Base-by-base conservation (phyloP, 1,140 invertebrate species). In the Philopotamus ludificatus region DNA sequence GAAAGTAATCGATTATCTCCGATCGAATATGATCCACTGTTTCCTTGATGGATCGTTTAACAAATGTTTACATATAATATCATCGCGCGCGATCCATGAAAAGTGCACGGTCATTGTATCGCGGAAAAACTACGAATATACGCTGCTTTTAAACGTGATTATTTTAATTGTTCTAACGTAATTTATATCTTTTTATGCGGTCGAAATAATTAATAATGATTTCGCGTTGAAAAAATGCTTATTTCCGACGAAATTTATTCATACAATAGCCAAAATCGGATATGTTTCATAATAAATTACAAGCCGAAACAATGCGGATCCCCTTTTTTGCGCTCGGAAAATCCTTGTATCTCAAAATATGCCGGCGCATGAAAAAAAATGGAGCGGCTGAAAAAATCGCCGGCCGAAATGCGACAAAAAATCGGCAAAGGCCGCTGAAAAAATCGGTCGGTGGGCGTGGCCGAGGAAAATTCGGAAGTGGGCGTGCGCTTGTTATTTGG, bases 271-370 rank as follows among this genome's bases (percentile, higher is more conserved):
- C 9, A 34, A 25, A 34, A 57, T 47, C 15, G 26, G 26, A 47
- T 20, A 34, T 15, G 51, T 54, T 16, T 15, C 16, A 34, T 25
- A 57, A 57, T 57, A 57, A 57, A 57, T 57, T 57, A 57, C 53
- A 34, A 3, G 28, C 12, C 41, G 15, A 41, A 57, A 57, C 53
- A 57, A 57, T 57, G 16, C n/a, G 53, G 12, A 39, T 57, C 42
- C 57, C 2, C 21, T 47, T 59, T 59, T 60, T 60, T 44, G n/a
- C 57, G 28, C 15, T n/a, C 42, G 12, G 42, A 47, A 60, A 60
- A 60, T 26, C 22, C 34, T 47, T 60, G 57, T 60, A 60, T 60
- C 47, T 60, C 57, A 60, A 60, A 60, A 60, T 60, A 60, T 60
- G 44, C 41, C 23, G 9, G 18, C 16, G 44, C 44, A 47, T n/a